Evolutionary conservation across 1,140 invertebrate genomes (phyloP).

Genomic region (Drosophila nigrodunni): DNA sequence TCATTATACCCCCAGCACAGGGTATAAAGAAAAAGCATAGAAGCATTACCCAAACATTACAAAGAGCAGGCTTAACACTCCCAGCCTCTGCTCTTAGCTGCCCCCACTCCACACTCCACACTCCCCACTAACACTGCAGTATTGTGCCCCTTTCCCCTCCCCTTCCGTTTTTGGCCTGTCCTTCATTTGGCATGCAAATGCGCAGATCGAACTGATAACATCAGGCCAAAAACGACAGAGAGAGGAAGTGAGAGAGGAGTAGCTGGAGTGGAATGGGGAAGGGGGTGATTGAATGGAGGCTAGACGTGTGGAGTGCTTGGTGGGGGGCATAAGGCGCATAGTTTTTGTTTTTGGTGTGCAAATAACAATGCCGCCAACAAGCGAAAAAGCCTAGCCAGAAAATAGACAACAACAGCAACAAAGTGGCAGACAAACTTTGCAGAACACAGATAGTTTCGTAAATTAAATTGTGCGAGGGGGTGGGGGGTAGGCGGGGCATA

Average conservation of each 20-base stretch:
- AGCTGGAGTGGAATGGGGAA: not conserved
- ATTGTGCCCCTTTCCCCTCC: not conserved
- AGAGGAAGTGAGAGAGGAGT: not conserved
- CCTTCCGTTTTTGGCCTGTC: slow-evolving; percentile 34
- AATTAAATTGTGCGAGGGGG: slow-evolving; percentile 74
- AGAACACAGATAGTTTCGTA: slow-evolving; percentile 79
- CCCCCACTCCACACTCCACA: too few species aligned
- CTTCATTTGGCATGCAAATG: slow-evolving; percentile 81
- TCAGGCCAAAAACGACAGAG: slow-evolving; percentile 59
- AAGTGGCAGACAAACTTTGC: slow-evolving; percentile 77
- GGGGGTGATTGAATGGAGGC: not conserved
- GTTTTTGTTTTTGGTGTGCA: slow-evolving; percentile 69
- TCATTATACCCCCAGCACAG: too few species aligned
- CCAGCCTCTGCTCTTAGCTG: not conserved
- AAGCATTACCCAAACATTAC: slow-evolving; percentile 51
- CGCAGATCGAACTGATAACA: slow-evolving; percentile 81
- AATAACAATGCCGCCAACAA: slow-evolving; percentile 67
- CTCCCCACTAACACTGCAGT: not conserved
- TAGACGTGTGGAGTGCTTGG: not conserved
- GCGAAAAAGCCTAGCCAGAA: slow-evolving; percentile 69
- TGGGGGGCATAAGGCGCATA: slow-evolving; percentile 44
- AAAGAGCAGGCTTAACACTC: slow-evolving; percentile 2
- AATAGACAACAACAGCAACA: slow-evolving; percentile 56
- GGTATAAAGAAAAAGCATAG: slow-evolving; percentile 6
- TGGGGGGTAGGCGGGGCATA: slow-evolving; percentile 33